Conservation (phyloP, 2,797 vertebrate species). For the Pantherophis vulpinus region DNA sequence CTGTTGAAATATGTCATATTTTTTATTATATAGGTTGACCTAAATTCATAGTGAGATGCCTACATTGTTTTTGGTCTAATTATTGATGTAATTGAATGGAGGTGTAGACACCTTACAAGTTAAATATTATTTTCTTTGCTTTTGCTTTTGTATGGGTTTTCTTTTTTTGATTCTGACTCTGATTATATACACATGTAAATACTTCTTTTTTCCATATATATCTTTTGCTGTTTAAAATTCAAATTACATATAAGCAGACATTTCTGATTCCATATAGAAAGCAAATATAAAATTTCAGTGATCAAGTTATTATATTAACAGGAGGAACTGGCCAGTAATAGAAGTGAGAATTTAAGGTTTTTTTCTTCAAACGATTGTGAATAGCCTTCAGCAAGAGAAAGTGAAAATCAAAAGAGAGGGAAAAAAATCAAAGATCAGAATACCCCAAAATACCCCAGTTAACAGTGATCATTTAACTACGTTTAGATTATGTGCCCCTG, state of each 20-base stretch:
- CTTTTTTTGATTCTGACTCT: background rate
- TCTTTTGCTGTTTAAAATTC: conserved; percentile 5
- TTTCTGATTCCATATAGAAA: background rate
- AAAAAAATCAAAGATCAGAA: conserved; percentile 50
- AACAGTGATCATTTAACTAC: conserved; percentile 57
- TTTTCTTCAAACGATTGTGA: conserved; percentile 23
- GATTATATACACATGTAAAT: background rate
- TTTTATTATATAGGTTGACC: conserved; percentile 53
- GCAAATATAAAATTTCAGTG: conserved; percentile 33
- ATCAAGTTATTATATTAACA: conserved; percentile 28
- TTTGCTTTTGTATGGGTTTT: conserved; percentile 21
- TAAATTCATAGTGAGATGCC: conserved; percentile 58
- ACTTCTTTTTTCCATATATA: background rate
- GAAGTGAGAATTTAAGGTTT: background rate
- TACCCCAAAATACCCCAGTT: conserved; percentile 51
- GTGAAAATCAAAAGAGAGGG: conserved; percentile 45
- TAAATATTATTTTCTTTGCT: conserved; percentile 12
- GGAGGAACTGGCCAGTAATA: background rate
- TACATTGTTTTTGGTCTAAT: background rate
- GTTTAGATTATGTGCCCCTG: conserved; percentile 58
- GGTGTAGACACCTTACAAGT: background rate
- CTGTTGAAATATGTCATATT: conserved; percentile 57
- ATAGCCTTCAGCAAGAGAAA: conserved; percentile 37
- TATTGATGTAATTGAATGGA: background rate
- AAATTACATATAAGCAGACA: conserved; percentile 26